Evolutionary conservation across 2,888 invertebrate species (phyloP).

Genomic region (Aethes cnicana): DNA sequence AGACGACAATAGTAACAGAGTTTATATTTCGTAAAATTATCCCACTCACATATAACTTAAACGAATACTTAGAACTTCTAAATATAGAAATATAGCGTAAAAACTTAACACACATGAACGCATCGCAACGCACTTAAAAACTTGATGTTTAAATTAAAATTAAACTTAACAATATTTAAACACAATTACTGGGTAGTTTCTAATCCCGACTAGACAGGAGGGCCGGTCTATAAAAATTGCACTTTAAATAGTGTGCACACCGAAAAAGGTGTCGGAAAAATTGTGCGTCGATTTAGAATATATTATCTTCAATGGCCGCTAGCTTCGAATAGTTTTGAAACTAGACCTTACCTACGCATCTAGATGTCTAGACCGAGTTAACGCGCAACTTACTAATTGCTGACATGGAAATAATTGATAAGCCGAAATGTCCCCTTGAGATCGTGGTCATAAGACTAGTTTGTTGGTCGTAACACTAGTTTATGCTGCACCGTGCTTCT

Average conservation of each 20-base stretch:
- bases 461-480: conserved; percentile 35
- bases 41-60: conserved; percentile 36
- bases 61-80: conserved; percentile 30
- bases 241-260: conserved; percentile 38
- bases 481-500: conserved; percentile 63
- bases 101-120: conserved; percentile 75
- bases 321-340: too few species aligned
- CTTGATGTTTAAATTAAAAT: conserved; percentile 46
- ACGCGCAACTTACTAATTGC: conserved; percentile 12
- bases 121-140: conserved; percentile 70
- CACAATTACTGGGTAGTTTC: too few species aligned
- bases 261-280: conserved; percentile 31
- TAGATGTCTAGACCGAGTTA: too few species aligned
- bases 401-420: conserved; percentile 23
- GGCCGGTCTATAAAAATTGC: conserved; percentile 27
- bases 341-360: too few species aligned
- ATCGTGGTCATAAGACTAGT: conserved; percentile 38
- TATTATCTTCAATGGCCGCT: too few species aligned
- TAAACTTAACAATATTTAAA: conserved; percentile 34
- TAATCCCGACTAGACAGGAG: conserved; percentile 20
- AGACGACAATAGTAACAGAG: conserved; percentile 57
- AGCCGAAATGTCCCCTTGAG: conserved; percentile 37
- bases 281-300: conserved; percentile 53
- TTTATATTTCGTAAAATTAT: conserved; percentile 44
- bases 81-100: conserved; percentile 57